Conservation (phyloP, 2,888 invertebrate genomes). For the Spilosoma lubricipeda region DNA sequence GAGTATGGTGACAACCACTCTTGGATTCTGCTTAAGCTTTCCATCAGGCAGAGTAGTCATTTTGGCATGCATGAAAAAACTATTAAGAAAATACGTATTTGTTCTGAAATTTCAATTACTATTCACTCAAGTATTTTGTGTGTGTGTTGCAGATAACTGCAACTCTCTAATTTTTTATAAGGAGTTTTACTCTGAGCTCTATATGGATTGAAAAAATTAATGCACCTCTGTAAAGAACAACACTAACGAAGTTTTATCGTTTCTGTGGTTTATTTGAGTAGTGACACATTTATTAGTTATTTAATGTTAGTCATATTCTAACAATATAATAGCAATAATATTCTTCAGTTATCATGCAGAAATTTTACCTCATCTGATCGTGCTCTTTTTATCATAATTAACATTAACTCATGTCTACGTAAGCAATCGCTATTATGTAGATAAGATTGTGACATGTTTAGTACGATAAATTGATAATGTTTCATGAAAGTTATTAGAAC, state of each 20-base stretch:
- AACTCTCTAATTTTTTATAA: neutral
- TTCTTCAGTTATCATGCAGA: neutral
- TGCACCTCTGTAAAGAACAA: neutral
- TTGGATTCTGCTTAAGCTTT: too few relatives aligned
- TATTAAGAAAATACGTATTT: neutral
- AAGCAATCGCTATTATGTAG: constrained; percentile 49
- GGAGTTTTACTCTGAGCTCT: neutral
- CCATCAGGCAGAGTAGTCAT: too few relatives aligned
- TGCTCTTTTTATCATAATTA: constrained; percentile 16
- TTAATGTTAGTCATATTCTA: neutral
- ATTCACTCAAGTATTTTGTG: too few relatives aligned
- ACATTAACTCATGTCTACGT: constrained; percentile 26
- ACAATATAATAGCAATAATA: neutral
- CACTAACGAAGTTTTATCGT: neutral
- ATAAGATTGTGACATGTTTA: constrained; percentile 55
- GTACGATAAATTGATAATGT: constrained; percentile 42
- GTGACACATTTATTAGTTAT: neutral
- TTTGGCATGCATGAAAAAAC: too few relatives aligned
- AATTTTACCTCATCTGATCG: neutral
- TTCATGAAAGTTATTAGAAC: constrained; percentile 36
- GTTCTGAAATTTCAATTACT: too few relatives aligned
- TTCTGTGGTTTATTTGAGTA: neutral
- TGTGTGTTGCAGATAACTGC: neutral
- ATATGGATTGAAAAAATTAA: neutral
- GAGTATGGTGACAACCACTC: too few relatives aligned